Conservation (phyloP, 2,888 invertebrate species). For the Drosophila subsilvestris region DNA sequence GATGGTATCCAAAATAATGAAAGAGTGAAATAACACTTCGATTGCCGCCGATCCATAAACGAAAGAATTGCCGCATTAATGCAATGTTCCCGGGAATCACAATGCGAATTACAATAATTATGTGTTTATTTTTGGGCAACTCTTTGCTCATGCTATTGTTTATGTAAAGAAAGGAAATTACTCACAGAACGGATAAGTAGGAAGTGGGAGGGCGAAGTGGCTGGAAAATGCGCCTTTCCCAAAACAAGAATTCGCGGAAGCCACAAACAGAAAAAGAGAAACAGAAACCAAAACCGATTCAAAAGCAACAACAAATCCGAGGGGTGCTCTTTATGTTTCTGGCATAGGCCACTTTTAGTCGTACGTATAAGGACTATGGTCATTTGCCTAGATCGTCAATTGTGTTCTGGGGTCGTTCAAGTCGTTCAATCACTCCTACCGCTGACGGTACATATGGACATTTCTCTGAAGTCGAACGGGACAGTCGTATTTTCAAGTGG, state of each 20-base stretch:
- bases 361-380: too few relatives aligned
- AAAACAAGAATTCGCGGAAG: constrained; percentile 28
- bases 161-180: constrained; percentile 21
- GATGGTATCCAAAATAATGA: too few relatives aligned
- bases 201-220: background rate
- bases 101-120: background rate
- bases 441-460: background rate
- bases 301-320: background rate
- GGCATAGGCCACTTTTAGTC: too few relatives aligned
- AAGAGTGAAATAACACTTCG: background rate
- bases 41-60: background rate
- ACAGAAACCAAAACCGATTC: constrained; percentile 21
- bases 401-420: constrained; percentile 28
- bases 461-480: too few relatives aligned
- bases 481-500: too few relatives aligned
- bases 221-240: constrained; percentile 4
- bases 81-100: constrained; percentile 25
- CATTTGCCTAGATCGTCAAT: constrained; percentile 47
- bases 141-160: constrained; percentile 16
- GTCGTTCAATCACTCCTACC: background rate
- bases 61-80: background rate
- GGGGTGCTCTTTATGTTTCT: too few relatives aligned
- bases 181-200: constrained; percentile 14
- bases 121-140: background rate
- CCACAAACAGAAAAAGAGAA: constrained; percentile 21